Percentiles rank a stretch among this genome's conserved stretches.
phyloP scores from a whole-genome alignment of 2,888 invertebrate species.

The Polymixis flavicincta region DNA sequence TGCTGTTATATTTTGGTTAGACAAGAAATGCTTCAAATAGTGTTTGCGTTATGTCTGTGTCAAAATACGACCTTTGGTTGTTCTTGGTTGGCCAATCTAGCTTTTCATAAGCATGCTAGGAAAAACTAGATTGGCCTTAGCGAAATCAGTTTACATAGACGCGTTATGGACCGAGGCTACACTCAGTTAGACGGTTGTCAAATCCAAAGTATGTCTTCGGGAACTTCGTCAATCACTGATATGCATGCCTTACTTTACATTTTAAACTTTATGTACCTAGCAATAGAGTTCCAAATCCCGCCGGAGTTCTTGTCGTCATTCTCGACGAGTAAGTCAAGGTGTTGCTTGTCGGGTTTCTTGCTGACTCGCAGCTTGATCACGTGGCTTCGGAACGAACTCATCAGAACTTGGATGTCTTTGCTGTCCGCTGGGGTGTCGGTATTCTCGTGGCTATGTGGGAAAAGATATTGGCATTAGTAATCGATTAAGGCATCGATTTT shows the following conservation, averaged over 20 bases:
- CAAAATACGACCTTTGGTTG: not conserved
- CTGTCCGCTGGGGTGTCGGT: conserved; percentile 93
- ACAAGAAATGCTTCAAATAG: too few relatives aligned
- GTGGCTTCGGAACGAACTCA: conserved; percentile 96
- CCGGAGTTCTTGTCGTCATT: conserved; percentile 92
- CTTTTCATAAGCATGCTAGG: too few relatives aligned
- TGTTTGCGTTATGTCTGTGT: not conserved
- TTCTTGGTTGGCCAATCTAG: too few relatives aligned
- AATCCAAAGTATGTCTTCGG: not conserved
- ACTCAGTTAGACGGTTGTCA: not conserved
- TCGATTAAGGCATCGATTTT: not conserved
- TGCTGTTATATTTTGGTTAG: too few relatives aligned
- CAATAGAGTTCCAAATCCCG: conserved; percentile 98
- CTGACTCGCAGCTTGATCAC: conserved; percentile 97
- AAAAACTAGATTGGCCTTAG: not conserved
- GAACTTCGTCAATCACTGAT: not conserved
- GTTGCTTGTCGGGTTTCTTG: conserved; percentile 97
- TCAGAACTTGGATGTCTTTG: conserved; percentile 94
- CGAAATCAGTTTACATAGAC: not conserved
- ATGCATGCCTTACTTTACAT: not conserved
- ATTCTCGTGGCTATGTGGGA: conserved; percentile 92
- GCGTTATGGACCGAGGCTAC: not conserved
- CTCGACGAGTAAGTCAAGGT: conserved; percentile 96
- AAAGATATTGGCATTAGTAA: not conserved
- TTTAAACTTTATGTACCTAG: conserved; percentile 91